These are phyloP conservation scores for Amphiprion clarkii DNA, from an alignment of 2,797 vertebrate genomes.

Conservation along the genomic window DNA sequence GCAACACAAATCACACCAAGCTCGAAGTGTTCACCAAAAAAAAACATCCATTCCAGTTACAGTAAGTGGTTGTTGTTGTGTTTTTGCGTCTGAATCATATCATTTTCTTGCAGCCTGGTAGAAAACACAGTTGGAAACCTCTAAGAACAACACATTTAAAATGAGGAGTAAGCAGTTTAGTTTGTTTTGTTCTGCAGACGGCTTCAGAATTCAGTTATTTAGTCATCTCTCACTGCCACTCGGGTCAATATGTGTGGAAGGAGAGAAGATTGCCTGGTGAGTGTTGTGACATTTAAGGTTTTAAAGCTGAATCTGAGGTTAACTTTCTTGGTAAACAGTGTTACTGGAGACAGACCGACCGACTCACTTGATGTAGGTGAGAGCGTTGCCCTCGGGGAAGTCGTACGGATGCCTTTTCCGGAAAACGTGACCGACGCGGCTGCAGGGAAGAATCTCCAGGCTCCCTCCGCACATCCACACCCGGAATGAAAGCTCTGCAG, in stretches of 20 bases:
- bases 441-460: constrained; percentile 98
- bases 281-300: constrained; percentile 22
- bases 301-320: constrained; percentile 7
- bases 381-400: constrained; percentile 97
- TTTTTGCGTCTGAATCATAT: no score
- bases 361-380: constrained; percentile 97
- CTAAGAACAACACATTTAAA: no score
- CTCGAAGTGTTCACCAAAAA: no score
- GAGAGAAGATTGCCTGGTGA: neutral
- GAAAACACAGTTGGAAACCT: no score
- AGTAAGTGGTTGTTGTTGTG: no score
- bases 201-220: no score
- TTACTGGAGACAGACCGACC: neutral
- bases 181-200: no score
- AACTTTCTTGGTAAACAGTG: constrained; percentile 7
- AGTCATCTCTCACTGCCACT: neutral
- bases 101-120: no score
- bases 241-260: constrained; percentile 7
- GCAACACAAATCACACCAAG: no score
- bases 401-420: constrained; percentile 97
- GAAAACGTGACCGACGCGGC: constrained; percentile 97
- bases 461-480: constrained; percentile 99
- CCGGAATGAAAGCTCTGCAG: constrained; percentile 95
- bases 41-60: no score
- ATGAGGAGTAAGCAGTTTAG: no score